A percentile compares a stretch with the other conserved stretches of the same genome.
Evolutionary conservation across 2,113 vertebrate genomes (phyloP).

Genomic region (Lampris incognitus): DNA sequence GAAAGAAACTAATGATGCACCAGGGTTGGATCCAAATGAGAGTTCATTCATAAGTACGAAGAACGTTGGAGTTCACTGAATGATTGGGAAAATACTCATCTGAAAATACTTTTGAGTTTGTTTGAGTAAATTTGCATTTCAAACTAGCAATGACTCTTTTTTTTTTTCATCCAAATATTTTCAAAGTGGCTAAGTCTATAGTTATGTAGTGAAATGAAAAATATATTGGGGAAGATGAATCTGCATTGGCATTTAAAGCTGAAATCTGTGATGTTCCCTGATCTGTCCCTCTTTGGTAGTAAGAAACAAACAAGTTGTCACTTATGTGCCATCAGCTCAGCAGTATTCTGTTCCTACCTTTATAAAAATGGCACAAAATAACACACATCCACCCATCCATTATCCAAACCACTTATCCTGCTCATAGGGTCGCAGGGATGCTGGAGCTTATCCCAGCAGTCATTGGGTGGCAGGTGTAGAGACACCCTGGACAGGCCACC

Average conservation of each 20-base stretch:
- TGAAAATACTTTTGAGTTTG: constrained; percentile 1
- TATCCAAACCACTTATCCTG: too few relatives aligned
- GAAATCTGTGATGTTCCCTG: too few relatives aligned
- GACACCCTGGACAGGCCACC: too few relatives aligned
- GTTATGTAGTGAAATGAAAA: constrained; percentile 17
- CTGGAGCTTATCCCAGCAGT: too few relatives aligned
- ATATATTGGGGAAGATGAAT: constrained; percentile 9
- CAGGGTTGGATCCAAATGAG: neutral
- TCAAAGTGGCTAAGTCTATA: neutral
- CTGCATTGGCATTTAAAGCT: constrained; percentile 13
- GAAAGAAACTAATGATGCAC: neutral
- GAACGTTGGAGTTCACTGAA: neutral
- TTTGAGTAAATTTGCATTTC: constrained; percentile 23
- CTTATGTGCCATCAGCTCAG: too few relatives aligned
- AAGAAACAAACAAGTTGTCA: too few relatives aligned
- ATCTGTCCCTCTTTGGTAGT: too few relatives aligned
- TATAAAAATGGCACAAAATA: too few relatives aligned
- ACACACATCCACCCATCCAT: too few relatives aligned
- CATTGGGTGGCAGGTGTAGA: too few relatives aligned
- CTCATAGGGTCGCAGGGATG: too few relatives aligned
- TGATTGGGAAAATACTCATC: constrained; percentile 11
- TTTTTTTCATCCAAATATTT: constrained; percentile 8
- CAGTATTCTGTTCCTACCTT: too few relatives aligned
- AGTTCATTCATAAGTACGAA: constrained; percentile 2
- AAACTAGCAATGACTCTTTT: constrained; percentile 36